A percentile compares a stretch with the other conserved stretches of the same genome.
Conservation (phyloP, 2,797 vertebrate genomes). For the Crax fasciolata region DNA sequence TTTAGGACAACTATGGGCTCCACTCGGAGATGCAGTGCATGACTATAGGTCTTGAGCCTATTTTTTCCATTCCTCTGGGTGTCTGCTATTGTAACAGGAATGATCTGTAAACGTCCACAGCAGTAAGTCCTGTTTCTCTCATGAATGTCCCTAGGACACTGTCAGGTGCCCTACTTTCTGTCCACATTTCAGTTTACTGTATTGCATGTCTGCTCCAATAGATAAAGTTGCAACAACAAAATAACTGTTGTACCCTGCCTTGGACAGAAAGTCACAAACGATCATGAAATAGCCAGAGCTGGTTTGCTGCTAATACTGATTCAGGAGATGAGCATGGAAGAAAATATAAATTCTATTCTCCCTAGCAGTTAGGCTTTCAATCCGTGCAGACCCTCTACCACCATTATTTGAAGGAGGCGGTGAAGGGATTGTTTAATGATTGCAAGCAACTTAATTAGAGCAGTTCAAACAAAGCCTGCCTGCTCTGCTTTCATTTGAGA, state of each 20-base stretch:
- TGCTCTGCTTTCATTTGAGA: not conserved
- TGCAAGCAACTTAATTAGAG: not conserved
- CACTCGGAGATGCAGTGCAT: not conserved
- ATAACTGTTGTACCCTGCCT: not conserved
- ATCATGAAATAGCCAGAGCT: not conserved
- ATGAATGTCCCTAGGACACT: fast-evolving
- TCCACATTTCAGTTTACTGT: not conserved
- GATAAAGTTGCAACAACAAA: not conserved
- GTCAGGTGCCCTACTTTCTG: not conserved
- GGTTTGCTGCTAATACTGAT: not conserved
- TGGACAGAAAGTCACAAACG: not conserved
- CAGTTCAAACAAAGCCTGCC: not conserved
- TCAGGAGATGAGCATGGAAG: not conserved
- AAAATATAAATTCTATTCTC: not conserved
- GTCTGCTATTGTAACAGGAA: not conserved
- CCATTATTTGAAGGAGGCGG: not conserved
- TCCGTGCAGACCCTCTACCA: not conserved
- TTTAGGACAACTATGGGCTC: not conserved
- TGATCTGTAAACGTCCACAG: fast-evolving
- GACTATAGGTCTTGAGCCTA: not conserved
- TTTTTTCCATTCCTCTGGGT: not conserved
- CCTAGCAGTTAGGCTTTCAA: not conserved
- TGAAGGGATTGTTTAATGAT: not conserved
- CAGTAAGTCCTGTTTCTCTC: not conserved
- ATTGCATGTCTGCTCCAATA: not conserved